Percentiles rank a stretch among this genome's conserved stretches.
Conservation (phyloP, 2,797 vertebrate genomes). For the Sorex maritimensis region DNA sequence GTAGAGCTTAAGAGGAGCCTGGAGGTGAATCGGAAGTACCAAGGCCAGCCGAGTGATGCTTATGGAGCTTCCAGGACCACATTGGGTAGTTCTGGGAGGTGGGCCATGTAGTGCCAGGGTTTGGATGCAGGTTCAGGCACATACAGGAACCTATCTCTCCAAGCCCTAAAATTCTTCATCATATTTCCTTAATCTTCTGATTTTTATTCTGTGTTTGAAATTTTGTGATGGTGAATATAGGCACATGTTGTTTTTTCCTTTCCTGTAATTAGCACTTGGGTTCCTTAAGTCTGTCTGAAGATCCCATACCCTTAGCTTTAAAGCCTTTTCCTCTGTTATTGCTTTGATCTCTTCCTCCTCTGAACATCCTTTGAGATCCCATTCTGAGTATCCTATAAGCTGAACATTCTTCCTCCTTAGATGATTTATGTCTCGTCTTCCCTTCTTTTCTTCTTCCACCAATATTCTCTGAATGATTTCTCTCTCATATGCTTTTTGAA, state of each 20-base stretch:
- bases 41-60: too few species aligned
- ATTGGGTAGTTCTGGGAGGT: too few species aligned
- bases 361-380: background rate
- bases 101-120: too few species aligned
- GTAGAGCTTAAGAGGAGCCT: too few species aligned
- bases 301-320: background rate
- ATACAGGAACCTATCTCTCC: too few species aligned
- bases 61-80: too few species aligned
- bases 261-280: background rate
- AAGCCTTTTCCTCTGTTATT: background rate
- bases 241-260: background rate
- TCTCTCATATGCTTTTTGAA: too few species aligned
- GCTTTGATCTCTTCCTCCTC: background rate
- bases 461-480: too few species aligned
- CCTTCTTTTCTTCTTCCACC: background rate
- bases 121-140: too few species aligned
- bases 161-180: background rate
- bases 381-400: background rate
- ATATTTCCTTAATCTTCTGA: background rate
- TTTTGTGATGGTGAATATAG: background rate
- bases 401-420: background rate
- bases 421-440: background rate
- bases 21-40: too few species aligned
- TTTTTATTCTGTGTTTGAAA: background rate
- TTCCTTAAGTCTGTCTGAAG: background rate